Base-by-base conservation (phyloP, 2,888 invertebrate genomes). In the Luperina testacea region DNA sequence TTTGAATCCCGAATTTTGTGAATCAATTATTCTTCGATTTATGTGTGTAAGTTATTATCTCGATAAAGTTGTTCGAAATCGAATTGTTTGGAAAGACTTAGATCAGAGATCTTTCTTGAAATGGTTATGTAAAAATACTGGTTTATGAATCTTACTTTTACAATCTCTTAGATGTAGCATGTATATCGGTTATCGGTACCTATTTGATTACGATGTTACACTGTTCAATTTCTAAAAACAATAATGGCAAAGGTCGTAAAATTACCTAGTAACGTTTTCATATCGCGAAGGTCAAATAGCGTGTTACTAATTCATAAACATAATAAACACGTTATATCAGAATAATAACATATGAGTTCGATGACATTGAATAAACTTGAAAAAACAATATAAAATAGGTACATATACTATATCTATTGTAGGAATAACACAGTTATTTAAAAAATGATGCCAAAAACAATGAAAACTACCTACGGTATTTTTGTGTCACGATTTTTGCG, bases 11-110 rank as follows among this genome's bases (percentile, higher is more conserved):
- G 73, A 73, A 77, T 88, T 82, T 82, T 45, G 72, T 69, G 69
- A 79, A 83, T 85, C 83, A 74, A 86, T 89, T 81, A 73, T 70
- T 71, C 7, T 67, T 72, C 71, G 63, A 87, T 87, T 87, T 87
- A 80, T 87, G 68, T 64, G 20, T 67, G 72, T 74, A 68, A 74
- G 75, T 80, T 78, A 80, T 51, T 63, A 75, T 77, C 42, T 70
- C 80, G 42, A 75, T 80, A 80, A 79, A 75, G 75, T 48, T 24
- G 53, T 53, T 65, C 13, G 68, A n/a, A 4, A 72, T 80, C 68
- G 38, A 78, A 51, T 68, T 65, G 67, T 87, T 80, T 84, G 17
- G 32, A 4, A 42, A 64, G 8, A 68, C 27, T 17, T n/a, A n/a
- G 32, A 51, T 38, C 4, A 27, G 20, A 80, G 5, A 57, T 27